These are phyloP conservation scores for Cotesia vestalis DNA, from an alignment of 1,140 invertebrate genomes.

Conservation along the genomic window DNA sequence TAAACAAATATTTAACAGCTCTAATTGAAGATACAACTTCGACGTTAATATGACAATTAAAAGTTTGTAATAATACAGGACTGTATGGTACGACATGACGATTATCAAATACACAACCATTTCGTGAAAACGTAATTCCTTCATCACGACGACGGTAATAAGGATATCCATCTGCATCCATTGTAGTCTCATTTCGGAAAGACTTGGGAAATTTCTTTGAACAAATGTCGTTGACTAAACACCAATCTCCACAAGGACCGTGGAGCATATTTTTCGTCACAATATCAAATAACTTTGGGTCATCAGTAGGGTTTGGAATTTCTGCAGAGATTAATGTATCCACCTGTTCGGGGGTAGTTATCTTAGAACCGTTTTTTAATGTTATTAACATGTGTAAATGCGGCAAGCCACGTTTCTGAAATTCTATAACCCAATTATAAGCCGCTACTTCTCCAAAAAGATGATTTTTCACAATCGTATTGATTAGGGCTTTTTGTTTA, in stretches of 20 bases:
- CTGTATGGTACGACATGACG: slow-evolving; percentile 31
- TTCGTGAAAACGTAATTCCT: background rate
- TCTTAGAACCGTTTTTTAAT: slow-evolving; percentile 39
- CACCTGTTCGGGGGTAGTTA: background rate
- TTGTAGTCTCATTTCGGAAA: background rate
- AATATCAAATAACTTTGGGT: too few species aligned
- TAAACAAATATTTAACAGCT: slow-evolving; percentile 13
- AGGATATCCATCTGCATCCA: slow-evolving; percentile 23
- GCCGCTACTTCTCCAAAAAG: slow-evolving; percentile 12
- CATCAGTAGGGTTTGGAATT: too few species aligned
- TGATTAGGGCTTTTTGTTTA: slow-evolving; percentile 21
- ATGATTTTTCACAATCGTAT: slow-evolving; percentile 15
- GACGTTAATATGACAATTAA: slow-evolving; percentile 33
- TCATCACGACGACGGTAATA: background rate
- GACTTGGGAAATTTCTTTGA: too few species aligned
- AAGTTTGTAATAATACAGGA: slow-evolving; percentile 20
- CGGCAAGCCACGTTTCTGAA: slow-evolving; percentile 12
- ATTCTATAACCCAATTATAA: slow-evolving; percentile 11
- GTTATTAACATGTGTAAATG: slow-evolving; percentile 34
- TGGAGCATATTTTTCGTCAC: too few species aligned
- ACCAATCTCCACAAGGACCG: too few species aligned
- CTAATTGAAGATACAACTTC: slow-evolving; percentile 27
- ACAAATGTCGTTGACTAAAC: too few species aligned
- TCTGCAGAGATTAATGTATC: too few species aligned
- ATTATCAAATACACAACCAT: slow-evolving; percentile 23